Evolutionary conservation across 92 coral and sea anemone species (phyloP), one percentile per base, ranked within the genome.

Genomic region (Micromussa lordhowensis): DNA sequence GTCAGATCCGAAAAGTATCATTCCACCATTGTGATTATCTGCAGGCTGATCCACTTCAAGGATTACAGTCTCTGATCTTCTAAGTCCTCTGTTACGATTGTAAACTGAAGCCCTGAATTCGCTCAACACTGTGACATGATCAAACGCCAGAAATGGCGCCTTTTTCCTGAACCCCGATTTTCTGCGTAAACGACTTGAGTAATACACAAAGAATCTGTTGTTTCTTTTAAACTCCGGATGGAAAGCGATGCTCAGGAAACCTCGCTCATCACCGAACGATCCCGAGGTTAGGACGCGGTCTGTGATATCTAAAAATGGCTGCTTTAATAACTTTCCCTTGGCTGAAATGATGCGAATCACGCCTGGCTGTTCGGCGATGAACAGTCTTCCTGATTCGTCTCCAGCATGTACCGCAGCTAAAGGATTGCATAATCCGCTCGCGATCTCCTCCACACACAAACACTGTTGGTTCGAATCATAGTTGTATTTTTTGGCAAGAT

Each of bases 11-110:
- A 97, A 97, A 83, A 95, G 68, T 28, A 97, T 61, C 91, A 59
- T 90, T 4, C 99, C 99, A 1, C 99, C 99, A 48, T 97, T 97
- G 82, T 97, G 99, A 77, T 97, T 97, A 28, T 86, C 71, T 28
- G 85, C 91, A 1, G 99, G 99, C 77, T 96, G 99, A 10, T 79
- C 80, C 32, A 96, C 81, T 24, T 89, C 93, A 16, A 96, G 86
- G 34, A 96, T 86, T 12, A 96, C 90, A 54, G 61, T 83, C 84
- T 96, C 99, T 8, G 95, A 93, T 63, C 78, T 83, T 19, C 61
- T 75, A 18, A 95, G 91, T 31, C 88, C 96, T 80, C 90, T 82
- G 91, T 95, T 94, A 7, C 91, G 96, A 51, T 91, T 72, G 31
- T 32, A 30, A 19, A 68, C 75, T 40, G 98, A 97, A 31, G 95